Base-by-base conservation (phyloP, 2,888 invertebrate genomes). In the Alloplasta piceator region DNA sequence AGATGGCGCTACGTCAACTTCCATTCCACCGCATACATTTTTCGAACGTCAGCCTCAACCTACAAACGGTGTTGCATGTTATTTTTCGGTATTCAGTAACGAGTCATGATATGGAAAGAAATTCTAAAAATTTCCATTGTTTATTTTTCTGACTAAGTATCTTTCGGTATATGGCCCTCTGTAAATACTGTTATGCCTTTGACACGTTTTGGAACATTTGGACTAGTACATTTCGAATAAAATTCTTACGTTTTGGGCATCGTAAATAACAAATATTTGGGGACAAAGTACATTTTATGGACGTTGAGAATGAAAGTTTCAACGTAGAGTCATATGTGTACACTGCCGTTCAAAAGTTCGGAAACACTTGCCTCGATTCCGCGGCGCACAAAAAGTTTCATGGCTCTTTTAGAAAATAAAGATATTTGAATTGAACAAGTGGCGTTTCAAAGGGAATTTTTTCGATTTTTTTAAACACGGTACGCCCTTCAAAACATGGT, bases 61-160 rank as follows among this genome's bases (percentile, higher is more conserved):
- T 0, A 64, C 86, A 36, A 85, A 87, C 61, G 92, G 92, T 16
- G 83, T 91, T 12, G 86, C 89, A 5, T 92, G 92, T 82, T 91
- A 92, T 79, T 88, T 91, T 85, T 90, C 90, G 4, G 89, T 90
- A 0, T 92, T 92, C 78, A 91, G 91, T 60, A 89, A 89, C 72
- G 87, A 89, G 56, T 74, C 80, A 2, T 83, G 14, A 80, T 5
- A 5, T 0, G 6, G 12, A 43, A 26, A 26, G 3, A 26, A 26
- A 6, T 73, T 26, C 26, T 12, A 58, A 58, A 66, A 66, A 41
- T 38, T 39, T 56, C 7, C 14, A 64, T 64, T 50, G n/a, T n/a
- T 39, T 38, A 26, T 26, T 26, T 26, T 26, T 26, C 1, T 26
- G 26, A 26, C 26, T 26, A 26, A 26, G 26, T 26, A 3, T 1